A percentile compares a stretch with the other conserved stretches of the same genome.
These are phyloP conservation scores for Brachionus koreanus DNA, from an alignment of 1,140 invertebrate genomes.

Conservation along the genomic window DNA sequence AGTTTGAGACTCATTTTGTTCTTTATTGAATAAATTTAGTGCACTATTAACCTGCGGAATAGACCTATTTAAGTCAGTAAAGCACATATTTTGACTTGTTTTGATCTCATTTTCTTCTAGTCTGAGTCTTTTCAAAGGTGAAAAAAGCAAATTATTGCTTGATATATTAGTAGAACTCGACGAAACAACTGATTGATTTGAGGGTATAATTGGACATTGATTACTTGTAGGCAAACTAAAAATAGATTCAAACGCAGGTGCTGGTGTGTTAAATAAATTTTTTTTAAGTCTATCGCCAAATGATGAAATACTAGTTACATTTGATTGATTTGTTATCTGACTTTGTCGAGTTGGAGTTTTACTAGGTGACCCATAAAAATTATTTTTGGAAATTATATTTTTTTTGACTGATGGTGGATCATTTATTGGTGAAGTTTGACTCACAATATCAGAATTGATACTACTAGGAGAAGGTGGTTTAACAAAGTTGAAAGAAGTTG, in stretches of 20 bases:
- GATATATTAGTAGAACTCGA: constrained; percentile 47
- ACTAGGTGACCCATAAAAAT: constrained; percentile 31
- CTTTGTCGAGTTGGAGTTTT: constrained; percentile 8
- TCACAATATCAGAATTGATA: background rate
- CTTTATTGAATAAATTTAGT: background rate
- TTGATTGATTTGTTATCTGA: background rate
- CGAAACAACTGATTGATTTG: constrained; percentile 35
- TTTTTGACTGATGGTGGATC: background rate
- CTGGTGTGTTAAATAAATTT: constrained; percentile 22
- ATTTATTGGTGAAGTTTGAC: background rate
- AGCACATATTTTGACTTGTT: no score
- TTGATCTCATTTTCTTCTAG: background rate
- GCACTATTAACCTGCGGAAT: background rate
- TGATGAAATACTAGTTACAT: background rate
- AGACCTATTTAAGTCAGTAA: background rate
- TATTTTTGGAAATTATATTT: background rate
- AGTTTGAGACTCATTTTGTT: background rate
- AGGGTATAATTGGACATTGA: background rate
- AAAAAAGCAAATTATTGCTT: constrained; percentile 20
- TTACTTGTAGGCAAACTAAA: constrained; percentile 52
- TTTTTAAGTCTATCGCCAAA: constrained; percentile 35
- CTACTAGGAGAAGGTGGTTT: constrained; percentile 13
- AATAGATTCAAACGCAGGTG: background rate
- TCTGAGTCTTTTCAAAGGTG: constrained; percentile 28
- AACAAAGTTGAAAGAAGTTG: background rate